phyloP scores from a whole-genome alignment of 1,140 invertebrate species.

The Steinernema feltiae region DNA sequence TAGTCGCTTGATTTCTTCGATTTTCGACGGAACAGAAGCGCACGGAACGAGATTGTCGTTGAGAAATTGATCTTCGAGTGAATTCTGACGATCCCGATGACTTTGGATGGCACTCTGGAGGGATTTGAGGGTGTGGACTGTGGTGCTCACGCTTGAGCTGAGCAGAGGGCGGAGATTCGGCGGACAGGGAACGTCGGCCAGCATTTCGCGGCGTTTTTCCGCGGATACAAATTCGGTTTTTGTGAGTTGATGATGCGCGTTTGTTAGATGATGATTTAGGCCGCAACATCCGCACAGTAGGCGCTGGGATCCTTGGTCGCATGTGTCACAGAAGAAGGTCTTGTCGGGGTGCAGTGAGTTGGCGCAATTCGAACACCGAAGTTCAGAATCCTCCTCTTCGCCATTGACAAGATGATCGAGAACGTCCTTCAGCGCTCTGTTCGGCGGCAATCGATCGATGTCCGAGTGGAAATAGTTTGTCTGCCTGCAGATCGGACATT shows the following conservation, averaged over 20 bases:
- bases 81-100: not conserved
- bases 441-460: not conserved
- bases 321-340: not conserved
- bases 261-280: not conserved
- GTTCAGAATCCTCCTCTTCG: not conserved
- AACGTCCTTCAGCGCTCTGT: not conserved
- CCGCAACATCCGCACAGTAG: not conserved
- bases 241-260: not conserved
- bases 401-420: not conserved
- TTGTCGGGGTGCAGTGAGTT: not conserved
- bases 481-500: not conserved
- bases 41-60: not conserved
- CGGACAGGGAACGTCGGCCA: not conserved
- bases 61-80: not conserved
- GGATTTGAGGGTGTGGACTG: not conserved
- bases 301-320: not conserved
- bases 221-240: not conserved
- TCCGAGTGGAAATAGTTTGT: not conserved
- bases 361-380: not conserved
- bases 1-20: not conserved
- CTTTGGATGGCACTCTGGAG: not conserved
- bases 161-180: not conserved
- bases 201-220: not conserved
- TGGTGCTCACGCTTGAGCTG: not conserved
- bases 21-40: not conserved